Base-by-base conservation (phyloP, 2,888 invertebrate genomes). In the Bugulina stolonifera region DNA sequence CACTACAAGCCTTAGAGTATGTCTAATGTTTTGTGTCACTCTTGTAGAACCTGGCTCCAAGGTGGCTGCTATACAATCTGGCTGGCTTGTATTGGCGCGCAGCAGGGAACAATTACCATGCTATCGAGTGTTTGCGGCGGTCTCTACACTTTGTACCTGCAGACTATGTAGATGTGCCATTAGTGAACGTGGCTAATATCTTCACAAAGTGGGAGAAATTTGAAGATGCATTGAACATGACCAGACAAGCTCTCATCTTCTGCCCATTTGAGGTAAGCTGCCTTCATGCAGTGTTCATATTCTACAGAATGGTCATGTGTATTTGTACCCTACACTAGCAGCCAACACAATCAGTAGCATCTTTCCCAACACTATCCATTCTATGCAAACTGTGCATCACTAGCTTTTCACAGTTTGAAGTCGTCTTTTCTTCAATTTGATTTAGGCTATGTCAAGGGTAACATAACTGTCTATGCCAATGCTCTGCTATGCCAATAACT, bases 61-160 rank as follows among this genome's bases (percentile, higher is more conserved):
- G 88, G 75, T 93, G 92, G 92, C 84, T 91, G 5, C 81, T 91
- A 27, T 89, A 89, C 77, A 90, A 90, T 18, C 81, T 92, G 55
- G 90, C 92, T 0, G 91, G 90, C 0, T 83, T 92, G 25, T 91
- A 92, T 82, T 93, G 92, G 92, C 87, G 92, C 10, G 88, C 90
- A 0, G 87, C 89, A 1, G 89, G 89, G 3, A 90, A 91, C 79
- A 87, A 88, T 43, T 86, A 86, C 69, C 89, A 90, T 79, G 90
- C 90, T 0, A 82, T 91, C 5, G 89, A 89, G 77, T 93, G 92
- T 81, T 86, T 91, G 3, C 87, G 90, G 57, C 84, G 88, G 10
- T 89, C 91, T 0, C 86, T 89, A 35, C 85, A 86, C 75, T 83
- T 85, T n/a, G 88, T 87, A 3, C 89, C 89, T 0, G 82, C 84